These are phyloP conservation scores for Nesoenas mayeri DNA, from an alignment of 2,113 vertebrate species.

Conservation along the genomic window DNA sequence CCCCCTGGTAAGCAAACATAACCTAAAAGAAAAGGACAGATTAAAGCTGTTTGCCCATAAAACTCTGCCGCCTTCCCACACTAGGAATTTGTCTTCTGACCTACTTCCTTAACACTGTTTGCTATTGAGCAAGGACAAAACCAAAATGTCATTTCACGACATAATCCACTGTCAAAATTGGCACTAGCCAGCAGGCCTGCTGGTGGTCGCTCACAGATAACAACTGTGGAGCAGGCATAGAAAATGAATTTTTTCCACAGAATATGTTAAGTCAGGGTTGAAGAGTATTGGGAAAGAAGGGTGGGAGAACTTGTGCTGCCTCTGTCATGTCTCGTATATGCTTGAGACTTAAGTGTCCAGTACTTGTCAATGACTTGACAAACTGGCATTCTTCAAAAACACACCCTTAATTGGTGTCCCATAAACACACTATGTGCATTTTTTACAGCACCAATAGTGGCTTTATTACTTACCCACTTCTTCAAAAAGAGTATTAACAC, in stretches of 20 bases:
- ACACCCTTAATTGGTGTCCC: neutral
- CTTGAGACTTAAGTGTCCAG: neutral
- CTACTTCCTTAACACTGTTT: constrained; percentile 35
- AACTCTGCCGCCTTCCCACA: neutral
- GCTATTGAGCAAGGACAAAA: constrained; percentile 56
- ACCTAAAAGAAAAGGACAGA: constrained; percentile 31
- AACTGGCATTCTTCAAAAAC: constrained; percentile 26
- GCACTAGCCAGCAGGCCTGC: constrained; percentile 65
- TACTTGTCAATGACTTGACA: constrained; percentile 55
- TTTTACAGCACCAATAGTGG: neutral
- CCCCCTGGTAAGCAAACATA: constrained; percentile 31
- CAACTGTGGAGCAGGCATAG: constrained; percentile 30
- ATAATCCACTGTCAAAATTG: constrained; percentile 63
- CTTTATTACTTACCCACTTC: neutral
- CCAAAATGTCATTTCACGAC: constrained; percentile 26
- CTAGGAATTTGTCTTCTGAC: constrained; percentile 27
- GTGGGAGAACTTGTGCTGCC: constrained; percentile 17
- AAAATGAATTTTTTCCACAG: constrained; percentile 41
- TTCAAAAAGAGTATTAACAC: neutral
- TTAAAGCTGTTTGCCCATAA: constrained; percentile 40
- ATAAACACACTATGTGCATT: neutral
- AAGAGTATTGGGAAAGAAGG: constrained; percentile 55
- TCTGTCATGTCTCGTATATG: constrained; percentile 47
- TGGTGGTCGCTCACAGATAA: constrained; percentile 61
- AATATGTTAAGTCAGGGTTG: constrained; percentile 44